Conservation (phyloP, 2,797 vertebrate species). For the Muscicapa comitata region DNA sequence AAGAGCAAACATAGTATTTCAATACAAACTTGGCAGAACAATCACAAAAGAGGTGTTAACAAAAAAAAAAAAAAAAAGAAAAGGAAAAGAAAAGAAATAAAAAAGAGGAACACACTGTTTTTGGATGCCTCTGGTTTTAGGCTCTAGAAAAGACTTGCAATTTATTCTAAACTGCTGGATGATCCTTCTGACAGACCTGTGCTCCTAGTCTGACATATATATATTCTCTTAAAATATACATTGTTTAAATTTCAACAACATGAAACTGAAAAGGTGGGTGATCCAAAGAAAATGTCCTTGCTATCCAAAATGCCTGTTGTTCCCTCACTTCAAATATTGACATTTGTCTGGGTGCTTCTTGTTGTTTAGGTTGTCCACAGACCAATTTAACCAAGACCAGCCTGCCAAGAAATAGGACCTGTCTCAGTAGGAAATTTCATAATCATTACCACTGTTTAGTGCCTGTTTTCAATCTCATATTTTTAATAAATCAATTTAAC, state of each 20-base stretch:
- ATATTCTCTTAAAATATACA: not conserved
- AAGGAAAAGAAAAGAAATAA: too few relatives aligned
- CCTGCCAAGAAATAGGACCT: slow-evolving; percentile 47
- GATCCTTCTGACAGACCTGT: not conserved
- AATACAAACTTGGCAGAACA: not conserved
- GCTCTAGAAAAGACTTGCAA: not conserved
- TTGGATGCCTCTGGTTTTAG: not conserved
- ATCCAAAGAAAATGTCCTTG: slow-evolving; percentile 73
- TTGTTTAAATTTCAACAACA: slow-evolving; percentile 37
- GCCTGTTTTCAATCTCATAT: slow-evolving; percentile 23
- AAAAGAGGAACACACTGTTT: not conserved
- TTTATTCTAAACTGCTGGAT: not conserved
- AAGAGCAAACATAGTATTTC: not conserved
- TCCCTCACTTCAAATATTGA: slow-evolving; percentile 73
- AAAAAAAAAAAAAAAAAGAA: not conserved
- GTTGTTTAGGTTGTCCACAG: slow-evolving; percentile 70
- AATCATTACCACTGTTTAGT: slow-evolving; percentile 37
- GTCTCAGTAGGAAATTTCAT: slow-evolving; percentile 54
- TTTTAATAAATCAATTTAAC: slow-evolving; percentile 46
- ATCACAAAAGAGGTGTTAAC: not conserved
- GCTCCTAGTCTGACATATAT: not conserved
- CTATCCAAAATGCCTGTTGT: slow-evolving; percentile 66
- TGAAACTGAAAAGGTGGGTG: slow-evolving; percentile 29
- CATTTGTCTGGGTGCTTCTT: slow-evolving; percentile 71
- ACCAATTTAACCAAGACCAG: slow-evolving; percentile 49